phyloP scores from a whole-genome alignment of 2,797 vertebrate genomes.

The Lates japonicus region DNA sequence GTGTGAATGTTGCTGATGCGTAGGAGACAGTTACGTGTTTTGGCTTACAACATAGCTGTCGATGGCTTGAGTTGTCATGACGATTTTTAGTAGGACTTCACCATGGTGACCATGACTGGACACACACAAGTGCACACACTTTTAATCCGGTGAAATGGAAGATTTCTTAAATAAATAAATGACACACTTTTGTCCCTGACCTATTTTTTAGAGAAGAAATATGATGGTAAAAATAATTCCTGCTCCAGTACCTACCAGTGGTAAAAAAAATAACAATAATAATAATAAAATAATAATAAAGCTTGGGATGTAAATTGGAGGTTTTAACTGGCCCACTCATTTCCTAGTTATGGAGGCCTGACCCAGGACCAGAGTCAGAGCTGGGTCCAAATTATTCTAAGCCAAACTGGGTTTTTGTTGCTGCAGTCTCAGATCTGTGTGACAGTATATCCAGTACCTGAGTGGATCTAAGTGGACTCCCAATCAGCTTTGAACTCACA shows the following conservation, averaged over 20 bases:
- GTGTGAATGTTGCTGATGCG: constrained; percentile 82
- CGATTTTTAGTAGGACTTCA: constrained; percentile 87
- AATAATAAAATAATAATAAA: not conserved
- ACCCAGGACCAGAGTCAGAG: not conserved
- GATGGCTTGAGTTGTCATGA: constrained; percentile 88
- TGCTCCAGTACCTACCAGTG: not conserved
- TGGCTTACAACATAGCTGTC: constrained; percentile 85
- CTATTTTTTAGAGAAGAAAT: constrained; percentile 40
- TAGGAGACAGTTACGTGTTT: constrained; percentile 88
- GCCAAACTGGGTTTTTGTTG: not conserved
- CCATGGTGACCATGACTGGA: constrained; percentile 86
- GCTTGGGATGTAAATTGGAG: not conserved
- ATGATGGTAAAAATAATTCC: not conserved
- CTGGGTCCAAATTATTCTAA: constrained; percentile 3
- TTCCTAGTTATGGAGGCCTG: not conserved
- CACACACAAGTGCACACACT: constrained; percentile 41
- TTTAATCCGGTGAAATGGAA: constrained; percentile 46
- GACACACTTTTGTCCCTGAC: constrained; percentile 52
- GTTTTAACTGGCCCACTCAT: not conserved
- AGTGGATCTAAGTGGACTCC: not conserved
- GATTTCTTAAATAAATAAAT: constrained; percentile 57
- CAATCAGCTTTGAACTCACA: not conserved
- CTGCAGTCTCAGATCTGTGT: not conserved
- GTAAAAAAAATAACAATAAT: not conserved
- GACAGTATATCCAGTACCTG: not conserved